Conservation (phyloP, 1,140 invertebrate genomes). For the Eupristina koningsbergeri region DNA sequence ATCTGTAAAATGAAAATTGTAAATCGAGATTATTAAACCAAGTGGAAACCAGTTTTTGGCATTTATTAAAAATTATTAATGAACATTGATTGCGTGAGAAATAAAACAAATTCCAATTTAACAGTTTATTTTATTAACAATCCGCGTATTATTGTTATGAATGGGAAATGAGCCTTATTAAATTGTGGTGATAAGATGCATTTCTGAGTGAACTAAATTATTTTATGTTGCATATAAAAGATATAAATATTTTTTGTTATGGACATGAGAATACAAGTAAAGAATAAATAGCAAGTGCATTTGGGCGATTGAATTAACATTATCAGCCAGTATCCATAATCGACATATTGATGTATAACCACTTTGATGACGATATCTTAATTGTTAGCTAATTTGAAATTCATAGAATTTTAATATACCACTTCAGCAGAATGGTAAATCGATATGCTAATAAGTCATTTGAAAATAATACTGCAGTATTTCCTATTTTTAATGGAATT, state of each 20-base stretch:
- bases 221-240: conserved; percentile 13
- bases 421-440: neutral
- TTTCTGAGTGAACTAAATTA: conserved; percentile 18
- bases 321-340: conserved; percentile 51
- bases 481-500: neutral
- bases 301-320: conserved; percentile 49
- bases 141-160: conserved; percentile 16
- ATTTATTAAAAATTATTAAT: conserved; percentile 17
- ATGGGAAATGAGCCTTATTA: conserved; percentile 1
- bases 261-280: neutral
- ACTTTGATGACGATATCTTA: conserved; percentile 38
- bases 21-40: conserved; percentile 1
- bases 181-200: neutral
- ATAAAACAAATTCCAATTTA: conserved; percentile 28
- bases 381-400: conserved; percentile 38
- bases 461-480: neutral
- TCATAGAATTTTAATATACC: conserved; percentile 33
- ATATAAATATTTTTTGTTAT: conserved; percentile 9
- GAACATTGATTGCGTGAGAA: neutral
- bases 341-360: conserved; percentile 41
- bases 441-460: conserved; percentile 5
- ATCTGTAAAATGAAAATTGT: conserved; percentile 61
- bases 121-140: neutral
- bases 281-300: conserved; percentile 32
- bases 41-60: conserved; percentile 21